Evolutionary conservation across 1,140 invertebrate genomes (phyloP).

Genomic region (Papilio helenus): DNA sequence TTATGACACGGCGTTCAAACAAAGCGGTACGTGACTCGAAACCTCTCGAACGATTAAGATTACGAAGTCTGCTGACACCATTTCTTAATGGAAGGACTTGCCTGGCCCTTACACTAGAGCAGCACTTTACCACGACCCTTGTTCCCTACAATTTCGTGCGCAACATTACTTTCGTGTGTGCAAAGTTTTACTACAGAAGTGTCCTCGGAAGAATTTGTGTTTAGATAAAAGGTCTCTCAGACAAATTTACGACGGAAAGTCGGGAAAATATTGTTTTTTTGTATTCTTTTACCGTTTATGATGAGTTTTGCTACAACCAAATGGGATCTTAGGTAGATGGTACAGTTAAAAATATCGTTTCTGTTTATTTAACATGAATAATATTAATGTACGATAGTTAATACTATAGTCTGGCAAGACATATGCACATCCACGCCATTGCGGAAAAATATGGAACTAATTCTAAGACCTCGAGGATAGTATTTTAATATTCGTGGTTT

Average conservation of each 20-base stretch:
- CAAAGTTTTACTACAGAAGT: slow-evolving; percentile 24
- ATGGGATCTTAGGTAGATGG: neutral
- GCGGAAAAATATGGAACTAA: no score
- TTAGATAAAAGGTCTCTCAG: neutral
- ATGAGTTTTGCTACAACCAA: neutral
- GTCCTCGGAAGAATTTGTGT: slow-evolving; percentile 1
- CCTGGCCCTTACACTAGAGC: slow-evolving; percentile 17
- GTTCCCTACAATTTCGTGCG: slow-evolving; percentile 31
- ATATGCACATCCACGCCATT: no score
- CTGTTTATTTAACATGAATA: no score
- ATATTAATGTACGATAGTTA: no score
- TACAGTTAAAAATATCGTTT: no score
- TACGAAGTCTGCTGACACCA: slow-evolving; percentile 36
- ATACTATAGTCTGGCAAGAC: no score
- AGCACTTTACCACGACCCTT: slow-evolving; percentile 30
- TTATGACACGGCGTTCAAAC: neutral
- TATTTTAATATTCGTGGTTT: no score
- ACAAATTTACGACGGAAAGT: neutral
- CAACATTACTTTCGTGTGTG: slow-evolving; percentile 31
- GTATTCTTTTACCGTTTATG: neutral
- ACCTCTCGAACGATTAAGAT: slow-evolving; percentile 39
- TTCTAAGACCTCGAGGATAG: no score
- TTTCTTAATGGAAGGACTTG: slow-evolving; percentile 36
- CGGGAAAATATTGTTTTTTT: neutral
- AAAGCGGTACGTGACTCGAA: slow-evolving; percentile 35